Conservation (phyloP, 2,888 invertebrate genomes). For the Eupeodes luniger region DNA sequence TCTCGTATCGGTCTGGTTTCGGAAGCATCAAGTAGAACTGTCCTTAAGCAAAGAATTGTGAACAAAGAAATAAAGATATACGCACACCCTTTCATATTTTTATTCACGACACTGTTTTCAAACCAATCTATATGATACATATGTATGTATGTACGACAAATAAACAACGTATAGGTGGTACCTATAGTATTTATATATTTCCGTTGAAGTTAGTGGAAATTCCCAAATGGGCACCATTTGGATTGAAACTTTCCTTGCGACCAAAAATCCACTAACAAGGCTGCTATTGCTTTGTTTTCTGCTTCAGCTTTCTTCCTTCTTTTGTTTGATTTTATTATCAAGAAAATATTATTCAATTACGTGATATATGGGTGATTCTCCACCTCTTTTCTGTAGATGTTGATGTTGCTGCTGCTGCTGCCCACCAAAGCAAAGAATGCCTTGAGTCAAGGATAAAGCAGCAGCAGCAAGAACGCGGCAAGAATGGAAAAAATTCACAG, state of each 20-base stretch:
- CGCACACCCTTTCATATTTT: not conserved
- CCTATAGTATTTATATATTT: not conserved
- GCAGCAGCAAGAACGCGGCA: not conserved
- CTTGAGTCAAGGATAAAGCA: slow-evolving; percentile 13
- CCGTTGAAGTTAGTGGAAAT: slow-evolving; percentile 20
- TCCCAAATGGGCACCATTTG: slow-evolving; percentile 58
- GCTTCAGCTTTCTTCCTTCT: slow-evolving; percentile 3
- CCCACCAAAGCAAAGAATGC: slow-evolving; percentile 28
- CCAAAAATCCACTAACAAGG: slow-evolving; percentile 14
- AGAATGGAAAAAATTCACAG: not conserved
- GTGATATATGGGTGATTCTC: slow-evolving; percentile 54
- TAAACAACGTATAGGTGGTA: not conserved
- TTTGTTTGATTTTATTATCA: slow-evolving; percentile 74
- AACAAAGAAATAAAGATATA: no score
- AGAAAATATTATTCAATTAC: slow-evolving; percentile 76
- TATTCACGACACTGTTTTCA: not conserved
- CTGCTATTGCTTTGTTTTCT: slow-evolving; percentile 4
- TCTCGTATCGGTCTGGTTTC: no score
- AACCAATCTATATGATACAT: not conserved
- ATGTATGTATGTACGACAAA: not conserved
- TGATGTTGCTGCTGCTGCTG: slow-evolving; percentile 8
- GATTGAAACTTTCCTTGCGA: slow-evolving; percentile 46
- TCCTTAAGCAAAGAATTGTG: no score
- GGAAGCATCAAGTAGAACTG: no score
- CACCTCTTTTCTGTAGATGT: slow-evolving; percentile 18